Percentiles rank a stretch among this genome's conserved stretches.
These are phyloP conservation scores for Cavia aperea DNA, from an alignment of 2,113 vertebrate genomes.

Conservation along the genomic window DNA sequence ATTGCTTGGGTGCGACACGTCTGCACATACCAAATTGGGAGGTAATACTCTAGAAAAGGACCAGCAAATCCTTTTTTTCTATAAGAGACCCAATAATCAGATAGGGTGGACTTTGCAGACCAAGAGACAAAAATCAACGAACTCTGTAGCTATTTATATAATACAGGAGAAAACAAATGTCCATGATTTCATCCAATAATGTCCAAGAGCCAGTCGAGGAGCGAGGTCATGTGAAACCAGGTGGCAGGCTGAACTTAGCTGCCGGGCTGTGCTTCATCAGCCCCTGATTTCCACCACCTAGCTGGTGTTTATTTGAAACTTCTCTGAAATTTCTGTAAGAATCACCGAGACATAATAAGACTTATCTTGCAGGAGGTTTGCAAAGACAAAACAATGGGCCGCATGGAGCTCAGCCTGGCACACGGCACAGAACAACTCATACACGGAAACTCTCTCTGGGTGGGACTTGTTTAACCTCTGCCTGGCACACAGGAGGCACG, in stretches of 20 bases:
- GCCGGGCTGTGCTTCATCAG: not conserved
- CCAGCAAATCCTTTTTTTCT: not conserved
- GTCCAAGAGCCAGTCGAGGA: not conserved
- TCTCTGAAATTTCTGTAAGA: not conserved
- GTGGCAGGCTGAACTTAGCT: not conserved
- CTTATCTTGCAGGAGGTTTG: not conserved
- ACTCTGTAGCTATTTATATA: not conserved
- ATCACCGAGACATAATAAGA: not conserved
- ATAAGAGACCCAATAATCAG: not conserved
- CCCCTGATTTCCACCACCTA: not conserved
- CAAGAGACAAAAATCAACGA: not conserved
- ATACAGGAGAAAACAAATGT: not conserved
- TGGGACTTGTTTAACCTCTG: not conserved
- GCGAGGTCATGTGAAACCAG: not conserved
- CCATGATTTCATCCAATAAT: not conserved
- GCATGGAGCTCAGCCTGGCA: accelerated
- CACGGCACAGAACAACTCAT: accelerated
- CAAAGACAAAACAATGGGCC: not conserved
- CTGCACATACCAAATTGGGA: not conserved
- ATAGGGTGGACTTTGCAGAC: not conserved
- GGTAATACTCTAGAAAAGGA: not conserved
- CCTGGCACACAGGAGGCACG: not conserved
- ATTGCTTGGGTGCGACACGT: not conserved
- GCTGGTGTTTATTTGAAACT: not conserved
- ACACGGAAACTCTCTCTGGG: not conserved